Evolutionary conservation across 2,888 invertebrate genomes (phyloP), one percentile per base, ranked within the genome.

Genomic region (Seladonia tumulorum): DNA sequence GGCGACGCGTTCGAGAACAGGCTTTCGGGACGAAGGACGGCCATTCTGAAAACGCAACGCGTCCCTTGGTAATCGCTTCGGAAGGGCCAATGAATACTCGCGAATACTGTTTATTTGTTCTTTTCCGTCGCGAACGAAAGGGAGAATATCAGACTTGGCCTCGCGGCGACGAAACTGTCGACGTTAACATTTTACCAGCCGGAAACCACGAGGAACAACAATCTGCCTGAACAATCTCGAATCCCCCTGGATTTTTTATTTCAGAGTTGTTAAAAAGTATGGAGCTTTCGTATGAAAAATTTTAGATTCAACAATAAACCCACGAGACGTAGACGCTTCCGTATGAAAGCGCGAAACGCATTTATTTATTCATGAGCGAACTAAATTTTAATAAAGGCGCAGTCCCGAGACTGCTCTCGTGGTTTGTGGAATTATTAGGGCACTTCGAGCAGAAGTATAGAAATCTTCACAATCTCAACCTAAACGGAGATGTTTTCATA

Each of bases 111-210:
- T 35, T 35, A 35, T 35, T 35, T 35, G 4, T 83, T 73, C 76
- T 35, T 35, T 83, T 73, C 76, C 35, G 29, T 72, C 72, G 76
- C 22, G 79, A 85, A 79, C 45, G 71, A 53, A 73, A 71, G 66
- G 45, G 79, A 72, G 68, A 68, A 25, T 12, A 47, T 53, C 5
- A 49, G 75, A 53, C 18, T 18, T 66, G 66, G 66, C 66, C n/a
- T 57, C 70, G 29, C 22, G n/a, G 16, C 14, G 63, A 35, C 53
- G 71, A 35, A 73, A 39, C 35, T 18, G 22, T 35, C 66, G 66
- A 66, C 22, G 29, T 8, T 29, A 29, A 63, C 29, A 63, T 8
- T 63, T 63, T 63, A 25, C 29, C 63, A 18, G 18, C 18, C 29
- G 63, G 63, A 63, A 63, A 63, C 63, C 16, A 18, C 0, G 3